Evolutionary conservation across 2,113 vertebrate genomes (phyloP).

Genomic region (Gadus chalcogrammus): DNA sequence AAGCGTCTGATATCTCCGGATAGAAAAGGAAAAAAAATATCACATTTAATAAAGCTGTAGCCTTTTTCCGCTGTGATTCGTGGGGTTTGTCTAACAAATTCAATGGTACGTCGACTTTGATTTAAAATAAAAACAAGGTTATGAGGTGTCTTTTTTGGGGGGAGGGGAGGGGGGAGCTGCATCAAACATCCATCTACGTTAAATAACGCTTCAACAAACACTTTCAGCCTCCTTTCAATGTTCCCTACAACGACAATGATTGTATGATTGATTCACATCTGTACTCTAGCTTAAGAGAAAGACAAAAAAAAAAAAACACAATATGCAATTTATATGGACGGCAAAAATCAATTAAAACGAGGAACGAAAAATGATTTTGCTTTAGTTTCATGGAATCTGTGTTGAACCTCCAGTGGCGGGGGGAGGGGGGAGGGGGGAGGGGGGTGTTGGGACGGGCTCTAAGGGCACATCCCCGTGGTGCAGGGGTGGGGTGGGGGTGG

Average conservation of each 20-base stretch:
- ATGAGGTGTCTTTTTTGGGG: too few species aligned
- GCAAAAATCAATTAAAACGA: constrained; percentile 43
- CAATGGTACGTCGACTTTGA: constrained; percentile 3
- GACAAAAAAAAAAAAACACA: constrained; percentile 40
- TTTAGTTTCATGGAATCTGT: constrained; percentile 54
- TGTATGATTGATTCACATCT: constrained; percentile 44
- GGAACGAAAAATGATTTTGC: constrained; percentile 39
- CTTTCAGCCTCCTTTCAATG: background rate
- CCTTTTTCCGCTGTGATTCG: constrained; percentile 1
- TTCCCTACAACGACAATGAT: constrained; percentile 25
- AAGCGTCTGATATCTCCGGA: background rate
- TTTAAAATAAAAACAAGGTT: too few species aligned
- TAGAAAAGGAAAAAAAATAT: background rate
- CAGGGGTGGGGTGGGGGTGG: constrained; percentile 21
- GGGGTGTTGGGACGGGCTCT: too few species aligned
- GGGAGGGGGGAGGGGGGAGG: too few species aligned
- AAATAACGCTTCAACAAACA: constrained; percentile 30
- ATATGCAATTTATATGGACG: constrained; percentile 54
- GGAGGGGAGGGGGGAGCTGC: too few species aligned
- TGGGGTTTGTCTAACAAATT: constrained; percentile 17
- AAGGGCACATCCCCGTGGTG: constrained; percentile 42
- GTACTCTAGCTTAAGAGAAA: constrained; percentile 51
- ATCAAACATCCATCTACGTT: constrained; percentile 27
- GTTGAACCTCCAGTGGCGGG: constrained; percentile 10
- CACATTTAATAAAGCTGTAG: constrained; percentile 1